Evolutionary conservation across 2,113 vertebrate genomes (phyloP).

Genomic region (Petromus typicus): DNA sequence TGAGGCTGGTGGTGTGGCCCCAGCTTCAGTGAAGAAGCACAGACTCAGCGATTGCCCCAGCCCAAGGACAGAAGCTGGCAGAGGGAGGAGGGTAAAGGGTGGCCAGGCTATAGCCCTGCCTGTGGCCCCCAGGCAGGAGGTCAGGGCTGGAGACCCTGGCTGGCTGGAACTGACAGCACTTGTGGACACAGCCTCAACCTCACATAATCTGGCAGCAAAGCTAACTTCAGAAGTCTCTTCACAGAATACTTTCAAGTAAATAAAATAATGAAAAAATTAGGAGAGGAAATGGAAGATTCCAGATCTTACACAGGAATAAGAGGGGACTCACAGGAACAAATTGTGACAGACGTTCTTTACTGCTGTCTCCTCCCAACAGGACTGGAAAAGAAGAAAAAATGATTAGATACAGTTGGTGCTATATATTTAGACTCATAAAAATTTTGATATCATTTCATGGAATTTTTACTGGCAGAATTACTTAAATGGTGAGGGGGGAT

Average conservation of each 20-base stretch:
- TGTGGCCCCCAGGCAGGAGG: neutral
- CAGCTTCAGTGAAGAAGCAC: neutral
- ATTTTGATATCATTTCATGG: neutral
- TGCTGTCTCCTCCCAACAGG: neutral
- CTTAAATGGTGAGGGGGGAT: slow-evolving; percentile 47
- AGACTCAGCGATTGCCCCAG: neutral
- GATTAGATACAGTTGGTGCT: neutral
- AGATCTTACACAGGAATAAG: neutral
- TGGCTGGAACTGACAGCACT: neutral
- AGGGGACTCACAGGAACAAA: neutral
- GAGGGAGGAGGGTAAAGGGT: accelerated
- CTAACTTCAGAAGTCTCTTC: neutral
- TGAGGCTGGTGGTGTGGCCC: no score
- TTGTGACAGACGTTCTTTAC: neutral
- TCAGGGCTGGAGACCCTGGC: accelerated
- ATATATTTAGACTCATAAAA: slow-evolving; percentile 27
- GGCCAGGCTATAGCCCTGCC: no score
- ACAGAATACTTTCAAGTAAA: neutral
- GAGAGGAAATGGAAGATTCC: neutral
- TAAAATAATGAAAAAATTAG: neutral
- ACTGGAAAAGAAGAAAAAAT: neutral
- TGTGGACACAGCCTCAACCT: neutral
- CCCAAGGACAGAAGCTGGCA: neutral
- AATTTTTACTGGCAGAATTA: slow-evolving; percentile 51
- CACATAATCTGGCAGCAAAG: accelerated